Percentiles rank a stretch among this genome's conserved stretches.
Conservation (phyloP, 1,140 invertebrate genomes). For the Brachionus paranguensis region DNA sequence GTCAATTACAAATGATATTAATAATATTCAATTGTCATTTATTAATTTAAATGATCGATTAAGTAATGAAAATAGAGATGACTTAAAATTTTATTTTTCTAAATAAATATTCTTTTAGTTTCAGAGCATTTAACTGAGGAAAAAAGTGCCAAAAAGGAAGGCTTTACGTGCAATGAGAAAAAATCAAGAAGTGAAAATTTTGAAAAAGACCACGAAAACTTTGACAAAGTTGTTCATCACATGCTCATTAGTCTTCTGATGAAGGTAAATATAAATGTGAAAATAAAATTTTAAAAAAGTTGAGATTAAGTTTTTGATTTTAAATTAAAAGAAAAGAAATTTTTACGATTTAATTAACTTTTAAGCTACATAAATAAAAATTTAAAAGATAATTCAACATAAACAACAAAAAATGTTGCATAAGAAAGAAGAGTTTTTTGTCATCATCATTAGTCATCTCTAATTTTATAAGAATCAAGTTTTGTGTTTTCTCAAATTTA, state of each 20-base stretch:
- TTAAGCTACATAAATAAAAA: too few relatives aligned
- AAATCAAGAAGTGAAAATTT: conserved; percentile 57
- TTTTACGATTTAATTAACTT: too few relatives aligned
- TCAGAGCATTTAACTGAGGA: not conserved
- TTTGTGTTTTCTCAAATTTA: too few relatives aligned
- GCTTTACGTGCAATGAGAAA: conserved; percentile 57
- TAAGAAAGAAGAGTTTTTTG: too few relatives aligned
- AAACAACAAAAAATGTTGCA: too few relatives aligned
- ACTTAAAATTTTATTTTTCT: not conserved
- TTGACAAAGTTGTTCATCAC: conserved; percentile 90
- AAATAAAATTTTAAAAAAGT: too few relatives aligned
- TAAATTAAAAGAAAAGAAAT: too few relatives aligned
- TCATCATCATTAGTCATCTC: too few relatives aligned
- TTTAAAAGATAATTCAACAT: too few relatives aligned
- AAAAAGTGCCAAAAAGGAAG: conserved; percentile 46
- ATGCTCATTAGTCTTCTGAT: conserved; percentile 88
- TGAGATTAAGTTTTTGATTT: too few relatives aligned
- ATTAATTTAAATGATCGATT: not conserved
- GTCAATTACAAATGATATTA: conserved; percentile 62
- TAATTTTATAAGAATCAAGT: too few relatives aligned
- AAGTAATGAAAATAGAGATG: conserved; percentile 45
- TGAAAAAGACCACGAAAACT: conserved; percentile 76
- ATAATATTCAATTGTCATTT: conserved; percentile 60
- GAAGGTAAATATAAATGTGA: conserved; percentile 65
- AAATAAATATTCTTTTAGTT: not conserved